phyloP scores from a whole-genome alignment of 1,140 invertebrate species.

The Eupristina koningsbergeri region DNA sequence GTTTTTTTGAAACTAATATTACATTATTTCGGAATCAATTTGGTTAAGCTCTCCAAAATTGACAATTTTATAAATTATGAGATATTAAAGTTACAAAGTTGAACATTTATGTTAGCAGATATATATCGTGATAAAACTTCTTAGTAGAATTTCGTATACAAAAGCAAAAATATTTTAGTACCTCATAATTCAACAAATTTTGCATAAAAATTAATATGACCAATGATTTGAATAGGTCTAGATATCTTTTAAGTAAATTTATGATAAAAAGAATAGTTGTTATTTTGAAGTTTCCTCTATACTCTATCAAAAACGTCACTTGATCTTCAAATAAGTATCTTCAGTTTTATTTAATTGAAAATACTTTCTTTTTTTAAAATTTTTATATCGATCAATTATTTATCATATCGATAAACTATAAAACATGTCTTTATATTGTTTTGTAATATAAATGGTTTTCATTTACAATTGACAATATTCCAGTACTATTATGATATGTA shows the following conservation, averaged over 20 bases:
- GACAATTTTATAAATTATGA: constrained; percentile 1
- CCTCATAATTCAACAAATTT: background rate
- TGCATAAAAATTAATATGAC: constrained; percentile 1
- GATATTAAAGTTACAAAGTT: background rate
- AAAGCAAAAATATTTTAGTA: background rate
- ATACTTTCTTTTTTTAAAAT: no score
- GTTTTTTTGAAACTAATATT: no score
- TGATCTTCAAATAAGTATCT: background rate
- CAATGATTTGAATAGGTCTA: background rate
- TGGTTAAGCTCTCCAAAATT: no score
- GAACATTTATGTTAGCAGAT: constrained; percentile 4
- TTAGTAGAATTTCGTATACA: constrained; percentile 1
- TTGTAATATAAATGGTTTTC: no score
- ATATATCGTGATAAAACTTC: background rate
- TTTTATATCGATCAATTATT: no score
- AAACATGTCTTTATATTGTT: no score
- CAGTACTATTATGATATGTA: no score
- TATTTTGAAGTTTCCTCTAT: no score
- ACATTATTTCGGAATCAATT: background rate
- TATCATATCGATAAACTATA: no score
- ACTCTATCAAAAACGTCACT: background rate
- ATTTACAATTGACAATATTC: no score
- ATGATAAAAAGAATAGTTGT: background rate
- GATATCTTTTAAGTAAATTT: background rate
- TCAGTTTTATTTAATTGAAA: background rate